Evolutionary conservation across 1,140 invertebrate species (phyloP).

Genomic region (Streblospio benedicti): DNA sequence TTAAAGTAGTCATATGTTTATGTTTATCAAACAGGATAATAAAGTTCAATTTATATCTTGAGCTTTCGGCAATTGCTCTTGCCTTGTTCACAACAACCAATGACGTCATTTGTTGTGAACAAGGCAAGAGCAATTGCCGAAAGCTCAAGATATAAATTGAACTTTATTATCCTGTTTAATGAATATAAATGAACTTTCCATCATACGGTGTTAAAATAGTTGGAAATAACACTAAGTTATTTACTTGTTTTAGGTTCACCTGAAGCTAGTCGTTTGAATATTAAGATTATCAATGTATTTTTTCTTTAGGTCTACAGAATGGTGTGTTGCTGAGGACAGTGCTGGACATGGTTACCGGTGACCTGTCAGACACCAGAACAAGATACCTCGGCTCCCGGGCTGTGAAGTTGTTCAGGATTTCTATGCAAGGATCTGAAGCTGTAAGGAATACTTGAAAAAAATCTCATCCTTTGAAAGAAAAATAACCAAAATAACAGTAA

Average conservation of each 20-base stretch:
- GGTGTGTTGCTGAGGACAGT: slow-evolving; percentile 91
- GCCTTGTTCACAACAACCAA: too few species aligned
- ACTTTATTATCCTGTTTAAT: too few species aligned
- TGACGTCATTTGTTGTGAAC: too few species aligned
- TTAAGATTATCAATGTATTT: not conserved
- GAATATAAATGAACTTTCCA: not conserved
- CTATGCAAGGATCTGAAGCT: slow-evolving; percentile 90
- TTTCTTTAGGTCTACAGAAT: slow-evolving; percentile 58
- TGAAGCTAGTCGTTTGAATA: not conserved
- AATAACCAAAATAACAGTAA: not conserved
- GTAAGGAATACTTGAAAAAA: slow-evolving; percentile 52
- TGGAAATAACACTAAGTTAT: not conserved
- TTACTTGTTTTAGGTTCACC: not conserved
- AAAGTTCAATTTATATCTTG: too few species aligned
- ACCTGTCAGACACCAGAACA: slow-evolving; percentile 91
- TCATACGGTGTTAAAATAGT: not conserved
- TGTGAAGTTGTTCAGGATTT: slow-evolving; percentile 90
- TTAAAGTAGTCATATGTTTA: not conserved
- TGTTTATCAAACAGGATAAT: too few species aligned
- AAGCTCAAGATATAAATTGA: too few species aligned
- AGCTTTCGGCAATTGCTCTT: too few species aligned
- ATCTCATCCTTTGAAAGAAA: not conserved
- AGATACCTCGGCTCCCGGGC: slow-evolving; percentile 88
- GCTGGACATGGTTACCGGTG: slow-evolving; percentile 91
- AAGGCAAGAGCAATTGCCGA: too few species aligned